Evolutionary conservation across 1,140 invertebrate genomes (phyloP).

Genomic region (Zaprionus inermis): DNA sequence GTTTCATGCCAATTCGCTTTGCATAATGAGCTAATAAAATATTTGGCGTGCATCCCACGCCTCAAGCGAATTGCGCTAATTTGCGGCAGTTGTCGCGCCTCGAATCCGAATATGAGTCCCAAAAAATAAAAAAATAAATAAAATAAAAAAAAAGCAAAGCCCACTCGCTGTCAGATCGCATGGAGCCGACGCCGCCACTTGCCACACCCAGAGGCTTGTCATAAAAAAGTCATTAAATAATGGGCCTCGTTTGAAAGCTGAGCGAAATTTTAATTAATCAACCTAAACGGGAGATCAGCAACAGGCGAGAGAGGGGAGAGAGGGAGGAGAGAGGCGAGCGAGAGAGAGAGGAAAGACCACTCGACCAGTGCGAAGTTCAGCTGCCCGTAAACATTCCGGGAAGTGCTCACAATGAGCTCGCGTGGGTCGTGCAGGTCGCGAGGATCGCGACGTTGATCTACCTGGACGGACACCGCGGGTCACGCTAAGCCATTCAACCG

Average conservation of each 20-base stretch:
- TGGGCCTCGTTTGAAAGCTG: constrained; percentile 73
- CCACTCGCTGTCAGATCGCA: constrained; percentile 37
- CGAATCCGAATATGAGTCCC: constrained; percentile 45
- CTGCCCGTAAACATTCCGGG: constrained; percentile 25
- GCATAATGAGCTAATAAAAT: constrained; percentile 83
- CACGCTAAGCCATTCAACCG: constrained; percentile 72
- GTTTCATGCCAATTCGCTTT: constrained; percentile 65
- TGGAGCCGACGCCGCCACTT: constrained; percentile 29
- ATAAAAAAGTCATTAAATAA: constrained; percentile 81
- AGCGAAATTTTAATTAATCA: constrained; percentile 82
- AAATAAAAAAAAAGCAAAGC: background rate
- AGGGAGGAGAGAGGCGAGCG: too few species aligned
- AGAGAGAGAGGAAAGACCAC: too few species aligned
- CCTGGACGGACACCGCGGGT: background rate
- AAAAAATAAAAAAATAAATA: background rate
- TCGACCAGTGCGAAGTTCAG: background rate
- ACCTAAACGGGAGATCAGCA: constrained; percentile 46
- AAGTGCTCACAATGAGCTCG: constrained; percentile 30
- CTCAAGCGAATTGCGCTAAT: constrained; percentile 66
- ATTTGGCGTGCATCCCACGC: constrained; percentile 80
- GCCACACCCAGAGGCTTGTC: constrained; percentile 71
- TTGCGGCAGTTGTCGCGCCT: constrained; percentile 80
- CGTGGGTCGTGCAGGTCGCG: constrained; percentile 7
- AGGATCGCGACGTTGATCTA: constrained; percentile 15
- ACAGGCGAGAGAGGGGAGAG: background rate